Base-by-base conservation (phyloP, 2,113 vertebrate genomes). In the Trematocara variabile region DNA sequence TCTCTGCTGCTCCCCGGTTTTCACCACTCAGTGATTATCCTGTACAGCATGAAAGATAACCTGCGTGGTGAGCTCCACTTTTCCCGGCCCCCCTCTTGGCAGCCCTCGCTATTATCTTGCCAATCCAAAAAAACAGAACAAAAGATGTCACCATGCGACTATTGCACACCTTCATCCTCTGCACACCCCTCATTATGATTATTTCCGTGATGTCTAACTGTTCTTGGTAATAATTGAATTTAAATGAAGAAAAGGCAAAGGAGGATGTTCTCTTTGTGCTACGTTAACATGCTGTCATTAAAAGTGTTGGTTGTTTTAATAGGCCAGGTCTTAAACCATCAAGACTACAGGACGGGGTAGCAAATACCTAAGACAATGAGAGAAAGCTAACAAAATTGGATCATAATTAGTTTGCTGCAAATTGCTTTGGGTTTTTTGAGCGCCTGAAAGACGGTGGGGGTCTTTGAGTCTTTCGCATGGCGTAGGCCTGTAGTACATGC, bases 31-130 rank as follows among this genome's bases (percentile, higher is more conserved):
- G 77, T 96, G 92, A 96, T 96, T 95, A 95, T 95, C 94, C 94
- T 84, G 92, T 94, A 94, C 93, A 87, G 88, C 92, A 90, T 92
- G 93, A 95, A 94, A 95, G 95, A 95, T 96, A 95, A 95, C 94
- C 95, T 89, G 92, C 77, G 77, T 86, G 86, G 90, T 77, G 79
- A 93, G 89, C 92, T 89, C 90, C 92, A 92, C 93, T 94, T 92
- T 93, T 91, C 86, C 60, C 16, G 78, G 34, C 87, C 89, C 90
- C 91, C 89, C 85, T 90, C 60, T 37, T 58, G 6, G 86, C 86
- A 89, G 58, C 89, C 68, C 85, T 88, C n/a, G 34, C 92, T 89
- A 95, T 96, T 95, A 96, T 95, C 88, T 94, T 95, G 95, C 95
- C 95, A 94, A 93, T 95, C 91, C 82, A 60, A 90, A 93, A 88